These are phyloP conservation scores for Paedocypris sp. DNA, from an alignment of 2,113 vertebrate genomes.

Conservation along the genomic window DNA sequence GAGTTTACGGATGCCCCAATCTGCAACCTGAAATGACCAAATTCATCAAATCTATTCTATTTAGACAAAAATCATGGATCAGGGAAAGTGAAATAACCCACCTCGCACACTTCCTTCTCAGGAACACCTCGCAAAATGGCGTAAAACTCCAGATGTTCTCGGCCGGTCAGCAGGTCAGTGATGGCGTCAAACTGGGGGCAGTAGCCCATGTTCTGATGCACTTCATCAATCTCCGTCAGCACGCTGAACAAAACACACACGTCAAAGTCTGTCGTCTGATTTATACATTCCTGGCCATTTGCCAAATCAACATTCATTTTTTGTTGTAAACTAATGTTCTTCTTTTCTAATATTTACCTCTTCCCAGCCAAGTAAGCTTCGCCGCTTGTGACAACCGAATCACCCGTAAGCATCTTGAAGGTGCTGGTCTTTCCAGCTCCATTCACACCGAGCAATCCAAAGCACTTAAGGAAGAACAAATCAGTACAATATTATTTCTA, in stretches of 20 bases:
- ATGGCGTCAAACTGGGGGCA: conserved; percentile 97
- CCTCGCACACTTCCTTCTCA: conserved; percentile 96
- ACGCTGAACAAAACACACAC: conserved; percentile 65
- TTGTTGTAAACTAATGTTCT: too few species aligned
- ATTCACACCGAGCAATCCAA: conserved; percentile 92
- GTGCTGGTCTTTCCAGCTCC: conserved; percentile 96
- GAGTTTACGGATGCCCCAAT: conserved; percentile 91
- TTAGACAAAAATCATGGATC: not conserved
- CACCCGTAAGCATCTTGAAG: conserved; percentile 97
- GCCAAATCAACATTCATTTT: too few species aligned
- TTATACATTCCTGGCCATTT: too few species aligned
- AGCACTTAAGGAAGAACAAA: conserved; percentile 69
- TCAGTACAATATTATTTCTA: too few species aligned
- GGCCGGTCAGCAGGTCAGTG: conserved; percentile 86
- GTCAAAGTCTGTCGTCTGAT: too few species aligned
- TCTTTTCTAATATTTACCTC: conserved; percentile 60
- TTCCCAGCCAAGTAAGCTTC: conserved; percentile 88
- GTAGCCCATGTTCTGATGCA: conserved; percentile 98
- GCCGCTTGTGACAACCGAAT: conserved; percentile 81
- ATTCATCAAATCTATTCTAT: not conserved
- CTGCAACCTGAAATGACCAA: conserved; percentile 72
- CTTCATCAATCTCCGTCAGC: conserved; percentile 78
- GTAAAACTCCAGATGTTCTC: conserved; percentile 94
- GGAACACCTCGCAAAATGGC: conserved; percentile 90
- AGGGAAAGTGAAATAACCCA: conserved; percentile 38